Base-by-base conservation (phyloP, 1,140 invertebrate species). In the Drosophila funebris region DNA sequence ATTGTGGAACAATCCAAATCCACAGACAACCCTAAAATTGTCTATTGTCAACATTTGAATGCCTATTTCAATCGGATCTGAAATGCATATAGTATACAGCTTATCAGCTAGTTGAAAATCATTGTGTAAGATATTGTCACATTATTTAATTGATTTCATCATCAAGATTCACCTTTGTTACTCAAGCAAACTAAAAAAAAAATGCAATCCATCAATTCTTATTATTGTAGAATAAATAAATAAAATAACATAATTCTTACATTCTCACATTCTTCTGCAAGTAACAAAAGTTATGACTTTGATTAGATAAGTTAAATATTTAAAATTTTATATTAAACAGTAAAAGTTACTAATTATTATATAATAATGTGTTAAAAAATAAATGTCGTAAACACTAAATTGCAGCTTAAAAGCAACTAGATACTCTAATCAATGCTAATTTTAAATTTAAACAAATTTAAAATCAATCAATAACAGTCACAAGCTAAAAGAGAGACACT, bases 21-120 rank as follows among this genome's bases (percentile, higher is more conserved):
- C 41, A 44, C 14, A 80, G 73, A 83, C 76, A 83, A 83, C 60
- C 67, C 50, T 70, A 63, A 50, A 43, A 57, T 39, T 37, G n/a
- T 48, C 8, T 31, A 31, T 56, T 71, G 52, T 56, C 31, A n/a
- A 36, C 33, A 22, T 4, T 27, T 27, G 24, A 27, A 6, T 27
- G 24, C 4, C 24, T 27, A 27, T 27, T 27, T 27, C 6, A 27
- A 27, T 27, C n/a, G n/a, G n/a, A n/a, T n/a, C n/a, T n/a, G n/a
- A n/a, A n/a, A n/a, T n/a, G n/a, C n/a, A n/a, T n/a, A n/a, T n/a
- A n/a, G n/a, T n/a, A n/a, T n/a, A n/a, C n/a, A n/a, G n/a, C n/a
- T n/a, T n/a, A n/a, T n/a, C n/a, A n/a, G n/a, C n/a, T n/a, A n/a
- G n/a, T n/a, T n/a, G n/a, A n/a, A n/a, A 27, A 27, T 27, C 11